phyloP scores from a whole-genome alignment of 2,113 vertebrate species.

The Gavialis gangeticus region DNA sequence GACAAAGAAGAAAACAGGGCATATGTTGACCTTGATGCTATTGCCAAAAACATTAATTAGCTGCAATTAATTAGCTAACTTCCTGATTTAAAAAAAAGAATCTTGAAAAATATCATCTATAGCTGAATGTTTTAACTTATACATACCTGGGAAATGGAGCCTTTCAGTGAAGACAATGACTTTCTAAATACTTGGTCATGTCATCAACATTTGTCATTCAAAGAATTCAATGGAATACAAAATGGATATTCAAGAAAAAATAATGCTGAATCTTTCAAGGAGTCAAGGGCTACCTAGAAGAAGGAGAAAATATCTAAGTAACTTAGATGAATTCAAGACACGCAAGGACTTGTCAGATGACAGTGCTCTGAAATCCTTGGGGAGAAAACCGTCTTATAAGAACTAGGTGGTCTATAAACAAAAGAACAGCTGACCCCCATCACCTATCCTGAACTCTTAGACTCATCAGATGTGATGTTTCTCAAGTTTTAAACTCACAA shows the following conservation, averaged over 20 bases:
- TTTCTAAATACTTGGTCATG: background rate
- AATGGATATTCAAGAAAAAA: constrained; percentile 24
- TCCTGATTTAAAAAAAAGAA: constrained; percentile 46
- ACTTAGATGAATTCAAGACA: background rate
- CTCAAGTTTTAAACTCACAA: background rate
- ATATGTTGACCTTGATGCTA: constrained; percentile 45
- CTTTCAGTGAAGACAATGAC: background rate
- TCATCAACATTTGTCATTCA: background rate
- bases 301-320: background rate
- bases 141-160: background rate
- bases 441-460: background rate
- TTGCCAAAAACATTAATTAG: constrained; percentile 47
- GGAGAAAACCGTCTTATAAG: background rate
- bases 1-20: constrained; percentile 40
- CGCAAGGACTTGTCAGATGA: background rate
- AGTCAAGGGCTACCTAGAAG: background rate
- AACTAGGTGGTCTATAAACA: background rate
- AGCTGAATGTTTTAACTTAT: background rate
- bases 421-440: background rate
- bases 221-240: background rate
- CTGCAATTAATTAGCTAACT: constrained; percentile 26
- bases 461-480: constrained; percentile 7
- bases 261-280: constrained; percentile 33
- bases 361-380: background rate
- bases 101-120: constrained; percentile 11